Conservation (phyloP, 1,140 invertebrate species). For the Myzus persicae region DNA sequence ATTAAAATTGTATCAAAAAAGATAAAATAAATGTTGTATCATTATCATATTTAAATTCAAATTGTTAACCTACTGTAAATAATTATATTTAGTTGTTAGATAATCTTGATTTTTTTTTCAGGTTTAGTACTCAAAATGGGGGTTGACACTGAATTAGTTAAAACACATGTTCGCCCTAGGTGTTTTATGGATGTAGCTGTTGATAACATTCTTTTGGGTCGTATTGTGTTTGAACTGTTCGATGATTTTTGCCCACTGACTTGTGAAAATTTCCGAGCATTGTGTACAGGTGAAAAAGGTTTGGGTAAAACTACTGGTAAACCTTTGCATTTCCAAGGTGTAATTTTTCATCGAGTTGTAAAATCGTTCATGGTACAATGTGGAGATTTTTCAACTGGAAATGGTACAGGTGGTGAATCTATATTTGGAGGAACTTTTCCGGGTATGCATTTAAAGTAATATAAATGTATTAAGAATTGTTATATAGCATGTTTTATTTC, state of each 20-base stretch:
- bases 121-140: background rate
- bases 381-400: slow-evolving; percentile 86
- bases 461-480: background rate
- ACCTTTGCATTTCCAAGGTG: slow-evolving; percentile 75
- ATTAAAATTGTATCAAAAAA: background rate
- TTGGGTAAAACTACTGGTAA: slow-evolving; percentile 77
- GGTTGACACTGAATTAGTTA: background rate
- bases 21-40: background rate
- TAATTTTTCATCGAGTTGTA: slow-evolving; percentile 89
- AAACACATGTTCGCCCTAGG: slow-evolving; percentile 66
- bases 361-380: slow-evolving; percentile 93
- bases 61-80: no score
- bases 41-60: background rate
- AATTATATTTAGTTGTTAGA: background rate
- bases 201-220: slow-evolving; percentile 83
- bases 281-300: slow-evolving; percentile 90
- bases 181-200: slow-evolving; percentile 94
- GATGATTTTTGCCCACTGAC: slow-evolving; percentile 92
- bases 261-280: slow-evolving; percentile 89
- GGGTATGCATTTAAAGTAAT: slow-evolving; percentile 68
- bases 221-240: slow-evolving; percentile 94
- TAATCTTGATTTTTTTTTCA: background rate
- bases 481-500: slow-evolving; percentile 49
- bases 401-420: slow-evolving; percentile 90
- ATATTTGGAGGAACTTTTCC: slow-evolving; percentile 90